Evolutionary conservation across 2,113 vertebrate species (phyloP), one percentile per base, ranked within the genome.

Genomic region (Podarcis cretensis): DNA sequence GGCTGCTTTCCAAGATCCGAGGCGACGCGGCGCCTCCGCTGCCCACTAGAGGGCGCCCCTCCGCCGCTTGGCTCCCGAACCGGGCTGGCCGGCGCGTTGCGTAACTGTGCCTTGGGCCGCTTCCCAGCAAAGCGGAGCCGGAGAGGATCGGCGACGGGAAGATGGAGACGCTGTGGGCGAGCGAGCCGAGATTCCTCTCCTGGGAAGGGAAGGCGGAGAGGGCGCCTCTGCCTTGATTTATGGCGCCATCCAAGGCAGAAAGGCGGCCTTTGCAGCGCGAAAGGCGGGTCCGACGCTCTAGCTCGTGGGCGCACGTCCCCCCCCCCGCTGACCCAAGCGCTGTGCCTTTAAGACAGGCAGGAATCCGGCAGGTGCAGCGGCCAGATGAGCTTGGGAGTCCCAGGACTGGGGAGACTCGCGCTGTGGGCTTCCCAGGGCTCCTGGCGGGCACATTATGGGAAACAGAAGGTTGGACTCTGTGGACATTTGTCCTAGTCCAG

Each of bases 1-100:
- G 18, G 59, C 59, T 13, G 59, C 16, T 63, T 63, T 18, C 59
- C 59, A 0, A 14, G 18, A 63, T 63, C 27, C 6, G 69, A 27
- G 12, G 25, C 2, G 3, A 2, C 32, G 54, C 23, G 5, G 25
- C 10, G 18, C 75, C 79, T 1, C 5, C 0, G 4, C 0, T 63
- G 32, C 4, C 87, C 95, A 23, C 87, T 83, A 95, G 95, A 94
- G 94, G 92, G 92, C 85, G 84, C 84, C 5, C 83, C 88, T 12
- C 69, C 13, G 3, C 73, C n/a, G 48, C 59, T 35, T 3, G 54
- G 73, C 57, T 48, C 1, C 81, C 5, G 48, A 48, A 35, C 73
- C 13, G 73, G 32, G 35, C 35, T n/a, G 8, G 8, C 13, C 4
- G 27, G 25, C 0, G 66, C 18, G 54, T 75, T 85, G 83, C 18